Conservation (phyloP, 1,140 invertebrate species). For the Drosophila pandora region DNA sequence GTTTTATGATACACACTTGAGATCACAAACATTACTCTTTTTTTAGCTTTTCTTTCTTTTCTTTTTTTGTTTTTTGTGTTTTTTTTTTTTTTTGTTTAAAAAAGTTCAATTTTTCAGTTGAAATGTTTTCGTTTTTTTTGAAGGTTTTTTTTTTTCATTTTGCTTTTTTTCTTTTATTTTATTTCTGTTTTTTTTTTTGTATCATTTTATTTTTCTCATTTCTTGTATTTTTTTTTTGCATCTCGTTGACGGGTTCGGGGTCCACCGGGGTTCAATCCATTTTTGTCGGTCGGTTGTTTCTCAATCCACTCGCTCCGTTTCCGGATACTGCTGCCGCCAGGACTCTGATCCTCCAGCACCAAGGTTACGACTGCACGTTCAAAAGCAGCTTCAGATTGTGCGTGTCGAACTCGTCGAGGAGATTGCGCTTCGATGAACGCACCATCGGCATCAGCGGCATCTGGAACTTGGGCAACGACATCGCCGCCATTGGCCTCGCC, state of each 20-base stretch:
- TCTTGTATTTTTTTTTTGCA: constrained; percentile 48
- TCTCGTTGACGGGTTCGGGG: constrained; percentile 70
- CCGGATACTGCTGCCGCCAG: constrained; percentile 26
- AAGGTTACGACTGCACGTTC: constrained; percentile 85
- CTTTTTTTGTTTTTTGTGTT: constrained; percentile 38
- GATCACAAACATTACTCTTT: constrained; percentile 82
- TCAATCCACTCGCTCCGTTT: constrained; percentile 11
- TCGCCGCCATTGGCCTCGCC: constrained; percentile 60
- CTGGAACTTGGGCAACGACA: constrained; percentile 65
- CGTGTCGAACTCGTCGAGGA: constrained; percentile 83
- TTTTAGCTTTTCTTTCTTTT: constrained; percentile 43
- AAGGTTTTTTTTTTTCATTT: constrained; percentile 61
- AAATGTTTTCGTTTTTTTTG: constrained; percentile 65
- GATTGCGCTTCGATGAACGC: constrained; percentile 79
- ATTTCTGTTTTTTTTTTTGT: constrained; percentile 64
- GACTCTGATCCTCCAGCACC: constrained; percentile 35
- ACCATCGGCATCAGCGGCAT: constrained; percentile 49
- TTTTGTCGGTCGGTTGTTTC: constrained; percentile 17
- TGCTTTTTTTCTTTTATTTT: constrained; percentile 69
- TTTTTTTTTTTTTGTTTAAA: constrained; percentile 64
- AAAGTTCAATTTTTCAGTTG: constrained; percentile 75
- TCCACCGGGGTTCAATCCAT: constrained; percentile 51
- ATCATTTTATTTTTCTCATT: constrained; percentile 36
- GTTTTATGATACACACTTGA: constrained; percentile 82
- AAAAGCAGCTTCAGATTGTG: constrained; percentile 85